Percentiles rank a stretch among this genome's conserved stretches.
Evolutionary conservation across 2,113 vertebrate genomes (phyloP).

Genomic region (Gnathonemus echidnorhynchus): DNA sequence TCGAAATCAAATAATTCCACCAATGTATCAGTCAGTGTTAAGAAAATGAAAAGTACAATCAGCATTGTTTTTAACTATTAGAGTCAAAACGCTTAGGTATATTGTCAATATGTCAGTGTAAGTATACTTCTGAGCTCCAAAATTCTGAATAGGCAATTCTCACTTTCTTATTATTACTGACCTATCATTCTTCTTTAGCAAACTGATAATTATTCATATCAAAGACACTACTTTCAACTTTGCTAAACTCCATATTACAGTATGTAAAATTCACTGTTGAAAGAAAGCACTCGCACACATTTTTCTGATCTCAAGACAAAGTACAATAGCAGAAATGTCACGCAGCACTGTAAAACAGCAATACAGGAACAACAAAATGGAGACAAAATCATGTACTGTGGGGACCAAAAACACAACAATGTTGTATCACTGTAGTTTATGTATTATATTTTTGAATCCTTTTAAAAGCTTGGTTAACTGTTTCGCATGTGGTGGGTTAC

Average conservation of each 20-base stretch:
- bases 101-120: background rate
- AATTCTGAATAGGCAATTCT: background rate
- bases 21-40: background rate
- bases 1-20: background rate
- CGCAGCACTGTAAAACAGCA: background rate
- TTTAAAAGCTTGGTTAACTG: background rate
- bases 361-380: background rate
- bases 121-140: background rate
- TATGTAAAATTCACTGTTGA: background rate
- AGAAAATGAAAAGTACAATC: background rate
- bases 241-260: background rate
- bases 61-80: background rate
- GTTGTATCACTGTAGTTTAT: background rate
- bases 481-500: background rate
- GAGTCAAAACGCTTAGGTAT: too few species aligned
- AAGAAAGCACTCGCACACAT: background rate
- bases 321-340: background rate
- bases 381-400: background rate
- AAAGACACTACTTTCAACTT: background rate
- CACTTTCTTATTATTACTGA: background rate
- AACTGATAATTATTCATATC: background rate
- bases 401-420: background rate
- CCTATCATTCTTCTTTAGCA: background rate
- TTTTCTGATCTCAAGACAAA: background rate
- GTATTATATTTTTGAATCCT: background rate